Percentiles rank a stretch among this genome's conserved stretches.
Conservation (phyloP, 2,888 invertebrate species). For the Colletes collaris region DNA sequence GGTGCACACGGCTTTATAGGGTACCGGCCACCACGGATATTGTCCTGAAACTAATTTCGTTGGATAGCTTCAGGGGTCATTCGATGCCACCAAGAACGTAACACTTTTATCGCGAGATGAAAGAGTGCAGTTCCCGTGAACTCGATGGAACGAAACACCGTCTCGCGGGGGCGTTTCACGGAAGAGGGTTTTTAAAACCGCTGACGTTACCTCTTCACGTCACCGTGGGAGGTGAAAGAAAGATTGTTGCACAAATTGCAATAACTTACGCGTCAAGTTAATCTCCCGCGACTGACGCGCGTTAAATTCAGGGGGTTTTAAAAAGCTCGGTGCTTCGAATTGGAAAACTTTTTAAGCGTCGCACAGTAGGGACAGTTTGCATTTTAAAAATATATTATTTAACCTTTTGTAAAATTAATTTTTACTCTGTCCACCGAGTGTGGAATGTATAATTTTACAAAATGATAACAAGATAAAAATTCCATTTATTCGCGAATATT, state of each 20-base stretch:
- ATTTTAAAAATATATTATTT: no score
- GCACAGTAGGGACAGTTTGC: no score
- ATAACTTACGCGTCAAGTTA: constrained; percentile 15
- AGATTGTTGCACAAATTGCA: constrained; percentile 1
- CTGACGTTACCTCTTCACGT: not conserved
- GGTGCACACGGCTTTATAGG: constrained; percentile 51
- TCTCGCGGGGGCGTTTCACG: constrained; percentile 25
- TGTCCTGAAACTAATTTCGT: constrained; percentile 64
- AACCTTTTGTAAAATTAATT: no score
- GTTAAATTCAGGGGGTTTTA: not conserved
- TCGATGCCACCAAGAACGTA: constrained; percentile 56
- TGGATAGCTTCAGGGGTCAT: constrained; percentile 52
- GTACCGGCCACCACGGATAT: constrained; percentile 21
- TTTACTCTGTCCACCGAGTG: no score
- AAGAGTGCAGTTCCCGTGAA: constrained; percentile 33
- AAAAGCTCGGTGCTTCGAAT: no score
- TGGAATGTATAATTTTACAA: no score
- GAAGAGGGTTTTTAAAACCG: constrained; percentile 22
- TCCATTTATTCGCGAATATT: no score
- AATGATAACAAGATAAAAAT: no score
- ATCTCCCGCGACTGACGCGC: not conserved
- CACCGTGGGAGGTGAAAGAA: not conserved
- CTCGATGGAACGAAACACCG: constrained; percentile 49
- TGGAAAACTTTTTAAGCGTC: no score
- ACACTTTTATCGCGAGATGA: constrained; percentile 65